A percentile compares a stretch with the other conserved stretches of the same genome.
phyloP scores from a whole-genome alignment of 1,140 invertebrate genomes.

The Formica exsecta region DNA sequence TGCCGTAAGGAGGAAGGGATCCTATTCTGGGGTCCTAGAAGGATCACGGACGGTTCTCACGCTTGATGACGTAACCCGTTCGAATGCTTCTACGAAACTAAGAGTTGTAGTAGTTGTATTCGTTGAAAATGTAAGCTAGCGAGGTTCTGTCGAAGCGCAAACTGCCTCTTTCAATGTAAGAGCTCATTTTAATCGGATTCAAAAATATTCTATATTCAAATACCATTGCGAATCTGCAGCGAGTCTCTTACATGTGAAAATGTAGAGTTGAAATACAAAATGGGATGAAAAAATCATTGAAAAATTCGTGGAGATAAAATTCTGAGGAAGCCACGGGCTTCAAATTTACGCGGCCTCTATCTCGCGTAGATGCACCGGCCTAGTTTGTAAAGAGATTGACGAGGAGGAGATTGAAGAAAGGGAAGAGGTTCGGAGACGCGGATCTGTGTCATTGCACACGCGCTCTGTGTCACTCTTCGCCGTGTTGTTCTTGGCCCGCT shows the following conservation, averaged over 20 bases:
- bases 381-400: slow-evolving; percentile 42
- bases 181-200: too few relatives aligned
- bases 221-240: not conserved
- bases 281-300: not conserved
- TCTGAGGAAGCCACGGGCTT: not conserved
- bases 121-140: not conserved
- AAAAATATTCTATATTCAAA: not conserved
- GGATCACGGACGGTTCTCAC: slow-evolving; percentile 45
- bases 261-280: not conserved
- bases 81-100: not conserved
- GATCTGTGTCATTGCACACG: slow-evolving; percentile 69
- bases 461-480: slow-evolving; percentile 38
- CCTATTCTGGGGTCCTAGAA: slow-evolving; percentile 11
- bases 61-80: slow-evolving; percentile 47
- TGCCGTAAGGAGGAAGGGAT: slow-evolving; percentile 7
- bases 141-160: not conserved
- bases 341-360: slow-evolving; percentile 30
- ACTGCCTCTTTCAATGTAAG: too few relatives aligned
- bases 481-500: slow-evolving; percentile 55
- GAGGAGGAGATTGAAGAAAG: slow-evolving; percentile 30
- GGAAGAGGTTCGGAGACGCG: slow-evolving; percentile 32
- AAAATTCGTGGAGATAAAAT: slow-evolving; percentile 13
- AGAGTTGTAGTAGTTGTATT: too few relatives aligned
- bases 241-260: not conserved
- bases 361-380: slow-evolving; percentile 49